Evolutionary conservation across 2,797 vertebrate genomes (phyloP), one percentile per base, ranked within the genome.

Genomic region (Gymnothorax javanicus): DNA sequence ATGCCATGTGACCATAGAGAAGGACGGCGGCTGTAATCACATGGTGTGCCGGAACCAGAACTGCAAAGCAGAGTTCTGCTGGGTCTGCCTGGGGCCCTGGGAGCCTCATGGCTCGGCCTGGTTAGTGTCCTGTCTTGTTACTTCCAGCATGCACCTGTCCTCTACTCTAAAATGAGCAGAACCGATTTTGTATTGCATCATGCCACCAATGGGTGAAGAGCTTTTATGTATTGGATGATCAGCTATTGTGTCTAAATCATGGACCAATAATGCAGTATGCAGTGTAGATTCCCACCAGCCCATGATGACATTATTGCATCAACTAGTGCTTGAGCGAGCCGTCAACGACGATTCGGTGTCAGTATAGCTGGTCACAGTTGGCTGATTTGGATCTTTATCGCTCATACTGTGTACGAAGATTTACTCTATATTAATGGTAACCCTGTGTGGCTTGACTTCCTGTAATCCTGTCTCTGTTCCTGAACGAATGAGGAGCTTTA

Each of bases 21-120:
- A 99, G 95, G 98, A 99, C 52, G 99, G 99, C 15, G 99, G 99
- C 94, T 99, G 99, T 94, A 99, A 99, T 94, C 99, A 99, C 95
- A 99, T 99, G 99, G 99, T 99, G 90, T 99, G 99, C 96, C 97
- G 98, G 93, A 99, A 99, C 96, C 98, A 99, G 96, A 99, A 99
- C 95, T 99, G 99, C 96, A 99, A 99, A 97, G 98, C 98, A 1
- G 99, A 99, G 95, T 99, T 99, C 95, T 99, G 99, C 94, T 99
- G 99, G 98, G 99, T 99, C 91, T 99, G 99, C 93, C 96, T 99
- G 94, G 99, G 99, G 87, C 98, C 99, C 87, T 99, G 99, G 99
- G 99, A 99, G 92, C 99, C 99, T 56, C 99, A 99, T 0, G 99
- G 99, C 91, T 99, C 99, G 90, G 98, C 99, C 93, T 99, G 99